Evolutionary conservation across 2,888 invertebrate genomes (phyloP).

Genomic region (Osmoderma eremita): DNA sequence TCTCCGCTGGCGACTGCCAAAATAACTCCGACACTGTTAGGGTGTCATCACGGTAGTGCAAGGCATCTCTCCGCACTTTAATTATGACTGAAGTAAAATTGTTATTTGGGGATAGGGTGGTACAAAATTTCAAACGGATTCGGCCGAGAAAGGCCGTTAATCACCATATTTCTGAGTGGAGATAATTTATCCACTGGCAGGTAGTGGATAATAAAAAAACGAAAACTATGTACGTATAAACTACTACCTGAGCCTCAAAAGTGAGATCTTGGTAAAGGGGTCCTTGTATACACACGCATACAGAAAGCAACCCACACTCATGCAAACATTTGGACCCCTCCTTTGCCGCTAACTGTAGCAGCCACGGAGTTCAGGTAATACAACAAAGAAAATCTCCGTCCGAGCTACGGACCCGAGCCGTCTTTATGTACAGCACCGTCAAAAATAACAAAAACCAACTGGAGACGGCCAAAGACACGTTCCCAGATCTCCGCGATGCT

Average conservation of each 20-base stretch:
- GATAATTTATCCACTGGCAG: slow-evolving; percentile 46
- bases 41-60: no score
- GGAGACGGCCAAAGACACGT: background rate
- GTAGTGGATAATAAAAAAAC: slow-evolving; percentile 48
- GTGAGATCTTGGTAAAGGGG: slow-evolving; percentile 46
- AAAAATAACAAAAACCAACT: slow-evolving; percentile 38
- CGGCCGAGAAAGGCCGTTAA: slow-evolving; percentile 10
- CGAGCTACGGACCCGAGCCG: slow-evolving; percentile 34
- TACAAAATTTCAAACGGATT: no score
- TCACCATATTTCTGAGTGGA: slow-evolving; percentile 3
- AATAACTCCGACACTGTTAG: no score
- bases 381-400: slow-evolving; percentile 46
- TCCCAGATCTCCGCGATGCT: background rate
- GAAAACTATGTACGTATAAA: no score
- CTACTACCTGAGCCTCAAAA: slow-evolving; percentile 48
- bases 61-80: no score
- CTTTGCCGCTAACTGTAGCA: slow-evolving; percentile 51
- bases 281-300: slow-evolving; percentile 44
- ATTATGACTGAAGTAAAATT: no score
- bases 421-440: slow-evolving; percentile 46
- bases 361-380: slow-evolving; percentile 43
- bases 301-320: slow-evolving; percentile 1
- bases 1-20: no score
- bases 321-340: slow-evolving; percentile 45
- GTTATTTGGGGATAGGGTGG: no score